A percentile compares a stretch with the other conserved stretches of the same genome.
Conservation (phyloP, 2,797 vertebrate species). For the Gymnothorax reevesii region DNA sequence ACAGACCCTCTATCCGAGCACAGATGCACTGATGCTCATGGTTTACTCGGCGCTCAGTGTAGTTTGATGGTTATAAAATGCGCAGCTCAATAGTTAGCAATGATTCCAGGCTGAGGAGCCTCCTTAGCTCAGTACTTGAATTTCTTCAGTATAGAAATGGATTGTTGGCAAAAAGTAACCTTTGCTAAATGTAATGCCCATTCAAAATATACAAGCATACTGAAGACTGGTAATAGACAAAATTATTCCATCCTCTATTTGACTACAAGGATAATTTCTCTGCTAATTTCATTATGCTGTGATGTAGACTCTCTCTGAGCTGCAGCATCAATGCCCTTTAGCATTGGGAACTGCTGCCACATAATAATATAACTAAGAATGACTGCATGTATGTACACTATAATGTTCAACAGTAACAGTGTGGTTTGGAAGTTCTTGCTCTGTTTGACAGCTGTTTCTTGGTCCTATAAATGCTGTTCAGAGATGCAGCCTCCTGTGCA, state of each 20-base stretch:
- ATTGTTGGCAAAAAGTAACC: neutral
- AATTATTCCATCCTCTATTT: neutral
- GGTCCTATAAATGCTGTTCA: neutral
- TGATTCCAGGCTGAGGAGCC: neutral
- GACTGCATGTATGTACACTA: neutral
- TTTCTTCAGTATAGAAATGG: neutral
- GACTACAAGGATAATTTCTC: neutral
- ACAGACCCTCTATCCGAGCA: neutral
- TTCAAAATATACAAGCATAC: neutral
- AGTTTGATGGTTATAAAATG: neutral
- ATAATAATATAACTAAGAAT: constrained; percentile 1
- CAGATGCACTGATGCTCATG: neutral
- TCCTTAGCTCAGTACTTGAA: neutral
- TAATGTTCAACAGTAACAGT: neutral
- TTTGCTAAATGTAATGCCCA: neutral
- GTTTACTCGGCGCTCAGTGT: neutral
- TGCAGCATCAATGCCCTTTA: neutral
- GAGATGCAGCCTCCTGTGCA: neutral
- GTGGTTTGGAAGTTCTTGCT: neutral
- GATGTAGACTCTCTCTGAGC: neutral
- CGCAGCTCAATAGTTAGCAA: neutral
- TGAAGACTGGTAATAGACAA: neutral
- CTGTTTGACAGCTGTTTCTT: neutral
- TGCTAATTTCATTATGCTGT: neutral
- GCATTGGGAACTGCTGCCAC: neutral